phyloP scores from a whole-genome alignment of 2,113 vertebrate species.

The Bettongia penicillata region DNA sequence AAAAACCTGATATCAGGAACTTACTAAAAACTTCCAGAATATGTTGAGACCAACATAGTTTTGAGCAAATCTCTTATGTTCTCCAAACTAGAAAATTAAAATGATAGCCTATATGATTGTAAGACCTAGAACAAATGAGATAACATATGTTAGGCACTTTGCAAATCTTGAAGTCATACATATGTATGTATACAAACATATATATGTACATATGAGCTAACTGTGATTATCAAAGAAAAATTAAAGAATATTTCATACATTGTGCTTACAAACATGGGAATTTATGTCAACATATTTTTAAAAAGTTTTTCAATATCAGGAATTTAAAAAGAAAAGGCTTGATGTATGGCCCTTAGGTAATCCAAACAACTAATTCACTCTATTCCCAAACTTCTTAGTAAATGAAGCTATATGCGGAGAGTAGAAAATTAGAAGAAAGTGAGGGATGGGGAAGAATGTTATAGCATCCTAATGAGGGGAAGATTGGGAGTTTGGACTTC shows the following conservation, averaged over 20 bases:
- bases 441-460: background rate
- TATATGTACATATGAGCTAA: background rate
- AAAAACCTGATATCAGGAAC: background rate
- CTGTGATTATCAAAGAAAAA: background rate
- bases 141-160: background rate
- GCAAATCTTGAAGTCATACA: background rate
- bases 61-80: background rate
- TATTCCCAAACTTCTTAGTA: background rate
- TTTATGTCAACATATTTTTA: background rate
- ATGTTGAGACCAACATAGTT: background rate
- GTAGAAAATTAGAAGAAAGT: background rate
- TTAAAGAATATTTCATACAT: background rate
- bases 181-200: no score
- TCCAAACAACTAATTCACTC: background rate
- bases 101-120: background rate
- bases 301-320: conserved; percentile 16
- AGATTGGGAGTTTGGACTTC: background rate
- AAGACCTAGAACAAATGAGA: background rate
- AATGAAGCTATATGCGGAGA: background rate
- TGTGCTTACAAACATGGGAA: background rate
- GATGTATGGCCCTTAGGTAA: background rate
- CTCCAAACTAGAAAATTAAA: background rate
- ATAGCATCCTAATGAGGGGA: background rate
- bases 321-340: background rate
- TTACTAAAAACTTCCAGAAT: background rate